These are phyloP conservation scores for Reticulitermes speratus DNA, from an alignment of 1,140 invertebrate species.

Conservation along the genomic window DNA sequence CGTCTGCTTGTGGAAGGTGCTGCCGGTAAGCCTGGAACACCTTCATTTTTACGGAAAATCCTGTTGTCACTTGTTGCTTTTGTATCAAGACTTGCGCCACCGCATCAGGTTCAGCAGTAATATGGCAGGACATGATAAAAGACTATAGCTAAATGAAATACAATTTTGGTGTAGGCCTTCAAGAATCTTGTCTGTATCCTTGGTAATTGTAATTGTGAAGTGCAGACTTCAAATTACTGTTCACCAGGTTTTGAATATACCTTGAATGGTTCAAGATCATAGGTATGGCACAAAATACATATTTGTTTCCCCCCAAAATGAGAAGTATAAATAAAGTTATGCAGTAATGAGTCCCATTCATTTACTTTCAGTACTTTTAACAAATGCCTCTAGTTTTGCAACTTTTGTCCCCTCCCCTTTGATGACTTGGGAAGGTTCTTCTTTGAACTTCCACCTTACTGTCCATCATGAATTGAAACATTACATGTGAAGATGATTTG, in stretches of 20 bases:
- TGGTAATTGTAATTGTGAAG: neutral
- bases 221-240: neutral
- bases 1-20: constrained; percentile 60
- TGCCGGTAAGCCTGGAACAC: constrained; percentile 60
- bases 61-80: constrained; percentile 56
- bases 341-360: neutral
- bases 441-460: neutral
- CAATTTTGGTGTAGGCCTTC: constrained; percentile 10
- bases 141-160: neutral
- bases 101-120: constrained; percentile 35
- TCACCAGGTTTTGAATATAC: neutral
- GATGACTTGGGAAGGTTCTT: neutral
- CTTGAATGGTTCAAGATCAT: neutral
- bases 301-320: neutral
- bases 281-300: neutral
- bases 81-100: constrained; percentile 64
- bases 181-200: neutral
- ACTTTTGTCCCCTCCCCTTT: neutral
- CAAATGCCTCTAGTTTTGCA: neutral
- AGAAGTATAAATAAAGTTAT: neutral
- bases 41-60: constrained; percentile 56
- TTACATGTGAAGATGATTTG: no score
- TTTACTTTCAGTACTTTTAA: neutral
- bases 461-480: neutral
- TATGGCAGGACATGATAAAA: neutral